Evolutionary conservation across 2,797 vertebrate species (phyloP), one percentile per base, ranked within the genome.

Genomic region (Acanthurus tractus): DNA sequence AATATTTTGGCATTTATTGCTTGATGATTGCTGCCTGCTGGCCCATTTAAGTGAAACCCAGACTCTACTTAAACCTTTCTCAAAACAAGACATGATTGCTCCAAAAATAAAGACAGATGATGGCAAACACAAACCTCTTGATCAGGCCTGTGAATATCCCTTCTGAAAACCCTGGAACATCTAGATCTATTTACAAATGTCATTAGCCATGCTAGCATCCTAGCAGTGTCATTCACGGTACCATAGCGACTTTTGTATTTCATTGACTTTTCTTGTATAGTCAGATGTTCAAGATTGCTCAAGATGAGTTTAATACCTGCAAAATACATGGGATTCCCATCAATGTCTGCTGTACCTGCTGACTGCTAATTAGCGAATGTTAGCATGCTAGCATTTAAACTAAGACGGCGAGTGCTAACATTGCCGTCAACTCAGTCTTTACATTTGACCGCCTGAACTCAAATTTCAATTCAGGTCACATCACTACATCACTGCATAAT

Each of bases 21-120:
- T 55, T 78, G 69, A 49, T 40, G 14, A 4, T 53, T 12, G 40
- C 20, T 62, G 29, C 29, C 46, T 55, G 20, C n/a, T 63, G 34
- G 52, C 14, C 52, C 59, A 63, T 66, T 78, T 36, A 25, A 36
- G 15, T 12, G 45, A 25, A 57, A 15, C 18, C 18, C 29, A 46
- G 40, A 18, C 42, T 23, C 22, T 20, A 54, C 52, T 52, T 17
- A 58, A 53, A 63, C 57, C 25, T 11, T 55, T 9, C 18, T 52
- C 34, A 20, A 20, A 68, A 25, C 56, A 63, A 22, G n/a, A 67
- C 23, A 9, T n/a, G 6, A 10, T 42, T 62, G 3, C 22, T 67
- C 10, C 3, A 65, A 22, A 34, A 17, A 53, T 10, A 46, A n/a
- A 36, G 38, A 44, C 40, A 69, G 54, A 49, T 53, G 9, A 8